phyloP scores from a whole-genome alignment of 1,140 invertebrate species.

The Neelides sp. region DNA sequence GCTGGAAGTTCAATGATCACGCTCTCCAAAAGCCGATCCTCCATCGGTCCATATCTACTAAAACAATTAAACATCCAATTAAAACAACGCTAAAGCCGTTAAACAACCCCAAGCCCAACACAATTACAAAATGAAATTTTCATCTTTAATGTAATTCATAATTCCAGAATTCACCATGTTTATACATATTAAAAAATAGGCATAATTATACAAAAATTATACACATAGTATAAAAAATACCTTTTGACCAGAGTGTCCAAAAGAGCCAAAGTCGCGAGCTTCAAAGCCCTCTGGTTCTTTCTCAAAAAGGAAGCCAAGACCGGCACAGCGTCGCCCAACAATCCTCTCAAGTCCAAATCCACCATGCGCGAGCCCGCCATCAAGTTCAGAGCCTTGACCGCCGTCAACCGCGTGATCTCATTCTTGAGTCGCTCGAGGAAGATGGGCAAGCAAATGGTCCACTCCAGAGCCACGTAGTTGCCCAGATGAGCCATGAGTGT shows the following conservation, averaged over 20 bases:
- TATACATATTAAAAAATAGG: background rate
- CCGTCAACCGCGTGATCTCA: conserved; percentile 90
- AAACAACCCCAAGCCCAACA: background rate
- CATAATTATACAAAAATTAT: background rate
- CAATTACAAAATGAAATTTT: conserved; percentile 2
- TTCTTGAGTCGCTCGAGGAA: conserved; percentile 88
- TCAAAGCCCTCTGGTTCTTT: conserved; percentile 92
- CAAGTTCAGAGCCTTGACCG: conserved; percentile 88
- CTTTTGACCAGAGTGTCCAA: conserved; percentile 76
- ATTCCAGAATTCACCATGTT: too few species aligned
- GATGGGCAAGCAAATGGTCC: conserved; percentile 75
- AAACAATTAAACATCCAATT: conserved; percentile 7
- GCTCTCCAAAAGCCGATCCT: conserved; percentile 37
- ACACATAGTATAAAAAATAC: conserved; percentile 1
- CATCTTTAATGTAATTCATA: background rate
- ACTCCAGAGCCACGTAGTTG: conserved; percentile 42
- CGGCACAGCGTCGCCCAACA: conserved; percentile 77
- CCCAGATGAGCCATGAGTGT: conserved; percentile 24
- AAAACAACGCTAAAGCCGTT: background rate
- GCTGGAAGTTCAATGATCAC: conserved; percentile 73
- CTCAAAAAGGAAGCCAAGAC: conserved; percentile 85
- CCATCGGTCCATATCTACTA: conserved; percentile 35
- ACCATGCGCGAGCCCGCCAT: conserved; percentile 74
- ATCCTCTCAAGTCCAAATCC: conserved; percentile 69
- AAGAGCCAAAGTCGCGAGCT: conserved; percentile 77